Evolutionary conservation across 2,113 vertebrate genomes (phyloP), one percentile per base, ranked within the genome.

Genomic region (Aptenodytes forsteri): DNA sequence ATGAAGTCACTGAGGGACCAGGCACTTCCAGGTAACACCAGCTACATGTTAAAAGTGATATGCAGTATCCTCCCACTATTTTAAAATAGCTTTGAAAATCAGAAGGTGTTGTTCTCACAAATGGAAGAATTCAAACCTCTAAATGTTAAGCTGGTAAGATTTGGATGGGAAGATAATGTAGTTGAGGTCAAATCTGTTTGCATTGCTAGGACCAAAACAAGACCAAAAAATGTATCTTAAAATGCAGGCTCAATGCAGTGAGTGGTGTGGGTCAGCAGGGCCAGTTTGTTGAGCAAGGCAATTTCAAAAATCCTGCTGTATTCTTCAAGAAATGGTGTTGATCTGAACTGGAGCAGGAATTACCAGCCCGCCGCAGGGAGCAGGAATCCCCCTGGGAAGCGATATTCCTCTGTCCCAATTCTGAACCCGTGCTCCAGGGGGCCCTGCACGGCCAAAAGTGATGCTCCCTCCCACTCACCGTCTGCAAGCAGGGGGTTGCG

Each of bases 381-480:
- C 29, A 4, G 8, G 21, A 27, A 32, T 86, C 3, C 7, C 10
- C 25, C 12, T 1, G 8, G 47, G 18, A 61, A 76, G 77, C 1
- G 0, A 23, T 36, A 3, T 25, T 73, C 9, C 14, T 52, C 69
- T 49, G 56, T 89, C 64, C 73, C 82, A 83, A 2, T 92, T 86
- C 93, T 90, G 75, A 73, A 32, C 56, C 49, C 15, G 10, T 77
- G 95, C 95, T 97, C 96, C 90, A 95, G 95, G 85, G 95, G 71
- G 76, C 88, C 88, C 96, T 92, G 83, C 8, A 0, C 20, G 9
- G 88, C 83, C 72, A 26, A 6, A 80, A 93, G 92, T 75, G 62
- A 22, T 36, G 42, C 59, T 94, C 30, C 21, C 40, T 61, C n/a
- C 10, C 1, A 1, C 38, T 65, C 66, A 4, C n/a, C 44, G 0